Conservation (phyloP, 2,797 vertebrate species). For the Sebastes itinus region DNA sequence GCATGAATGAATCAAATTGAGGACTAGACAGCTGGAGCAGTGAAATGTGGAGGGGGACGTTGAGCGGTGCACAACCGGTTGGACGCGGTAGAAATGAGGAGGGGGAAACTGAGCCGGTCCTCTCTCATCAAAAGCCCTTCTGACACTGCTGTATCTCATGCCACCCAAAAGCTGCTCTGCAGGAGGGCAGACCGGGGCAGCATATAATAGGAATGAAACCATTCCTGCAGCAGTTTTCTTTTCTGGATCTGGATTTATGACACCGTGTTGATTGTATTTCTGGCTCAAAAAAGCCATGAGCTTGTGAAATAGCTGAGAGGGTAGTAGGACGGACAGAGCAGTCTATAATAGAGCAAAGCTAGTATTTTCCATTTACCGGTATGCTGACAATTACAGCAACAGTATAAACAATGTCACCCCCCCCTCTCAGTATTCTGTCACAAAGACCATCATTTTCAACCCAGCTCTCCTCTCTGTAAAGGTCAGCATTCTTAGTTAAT, state of each 20-base stretch:
- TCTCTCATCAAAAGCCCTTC: slow-evolving; percentile 37
- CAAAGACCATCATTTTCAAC: slow-evolving; percentile 36
- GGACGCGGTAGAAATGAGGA: slow-evolving; percentile 3
- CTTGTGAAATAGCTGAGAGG: slow-evolving; percentile 40
- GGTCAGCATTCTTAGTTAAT: slow-evolving; percentile 65
- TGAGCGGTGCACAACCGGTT: slow-evolving; percentile 24
- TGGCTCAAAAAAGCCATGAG: slow-evolving; percentile 25
- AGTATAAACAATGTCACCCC: slow-evolving; percentile 29
- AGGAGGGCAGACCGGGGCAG: slow-evolving; percentile 10
- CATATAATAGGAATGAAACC: slow-evolving; percentile 22
- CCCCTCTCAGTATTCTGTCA: slow-evolving; percentile 16
- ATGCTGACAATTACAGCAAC: slow-evolving; percentile 39
- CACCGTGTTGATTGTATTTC: slow-evolving; percentile 45
- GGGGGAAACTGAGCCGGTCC: not conserved
- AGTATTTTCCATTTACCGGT: slow-evolving; percentile 43
- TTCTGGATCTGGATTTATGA: slow-evolving; percentile 53
- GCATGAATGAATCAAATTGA: slow-evolving; percentile 53
- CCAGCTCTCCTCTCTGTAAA: slow-evolving; percentile 52
- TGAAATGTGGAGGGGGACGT: slow-evolving; percentile 7
- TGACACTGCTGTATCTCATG: slow-evolving; percentile 33
- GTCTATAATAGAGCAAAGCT: slow-evolving; percentile 29
- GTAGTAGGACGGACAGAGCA: slow-evolving; percentile 1
- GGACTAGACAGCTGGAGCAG: slow-evolving; percentile 19
- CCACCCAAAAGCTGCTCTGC: slow-evolving; percentile 16
- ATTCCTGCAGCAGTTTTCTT: slow-evolving; percentile 25